Conservation (phyloP, 2,797 vertebrate genomes). For the Scleropages formosus region DNA sequence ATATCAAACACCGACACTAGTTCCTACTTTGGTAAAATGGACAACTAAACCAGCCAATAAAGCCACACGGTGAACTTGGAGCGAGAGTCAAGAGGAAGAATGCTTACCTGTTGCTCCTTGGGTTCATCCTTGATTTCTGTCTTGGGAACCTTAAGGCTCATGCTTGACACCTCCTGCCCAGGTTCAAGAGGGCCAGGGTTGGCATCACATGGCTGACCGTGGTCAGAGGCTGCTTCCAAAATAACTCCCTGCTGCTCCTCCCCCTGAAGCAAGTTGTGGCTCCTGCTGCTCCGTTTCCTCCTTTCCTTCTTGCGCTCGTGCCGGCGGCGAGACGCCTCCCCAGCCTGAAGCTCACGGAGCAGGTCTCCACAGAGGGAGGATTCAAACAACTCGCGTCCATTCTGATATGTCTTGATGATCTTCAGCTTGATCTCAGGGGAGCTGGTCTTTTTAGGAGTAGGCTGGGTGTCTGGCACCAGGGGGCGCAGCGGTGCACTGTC, state of each 20-base stretch:
- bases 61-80: no score
- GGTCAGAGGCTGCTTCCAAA: background rate
- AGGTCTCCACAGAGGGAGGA: conserved; percentile 95
- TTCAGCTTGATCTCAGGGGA: conserved; percentile 98
- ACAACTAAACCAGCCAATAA: no score
- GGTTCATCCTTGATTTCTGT: conserved; percentile 84
- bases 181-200: background rate
- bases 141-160: conserved; percentile 79
- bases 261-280: conserved; percentile 47
- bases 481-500: conserved; percentile 55
- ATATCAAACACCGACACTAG: background rate
- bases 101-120: conserved; percentile 74
- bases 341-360: conserved; percentile 89
- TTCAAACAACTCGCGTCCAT: conserved; percentile 97
- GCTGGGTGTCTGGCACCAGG: conserved; percentile 49
- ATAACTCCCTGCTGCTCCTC: conserved; percentile 49
- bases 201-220: background rate
- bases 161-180: background rate
- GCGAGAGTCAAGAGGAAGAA: no score
- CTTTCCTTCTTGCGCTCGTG: conserved; percentile 98
- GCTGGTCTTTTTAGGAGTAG: conserved; percentile 83
- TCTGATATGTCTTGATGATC: conserved; percentile 99
- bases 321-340: conserved; percentile 76
- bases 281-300: conserved; percentile 87
- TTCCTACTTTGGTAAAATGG: no score